Conservation (phyloP, 2,888 invertebrate species). For the Chalcosyrphus nemorum region DNA sequence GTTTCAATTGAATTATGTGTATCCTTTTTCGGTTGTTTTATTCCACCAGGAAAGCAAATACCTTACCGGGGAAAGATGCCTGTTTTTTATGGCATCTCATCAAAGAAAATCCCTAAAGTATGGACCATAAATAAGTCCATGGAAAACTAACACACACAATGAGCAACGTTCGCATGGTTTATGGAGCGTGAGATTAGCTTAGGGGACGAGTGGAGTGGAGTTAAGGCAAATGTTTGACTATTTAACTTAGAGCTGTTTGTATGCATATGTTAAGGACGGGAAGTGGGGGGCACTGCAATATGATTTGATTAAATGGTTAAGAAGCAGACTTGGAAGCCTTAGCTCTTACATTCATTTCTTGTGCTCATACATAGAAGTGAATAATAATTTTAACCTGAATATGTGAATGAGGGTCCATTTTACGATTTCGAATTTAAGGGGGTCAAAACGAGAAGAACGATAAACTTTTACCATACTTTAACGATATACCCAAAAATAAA, state of each 20-base stretch:
- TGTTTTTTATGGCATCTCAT: slow-evolving; percentile 41
- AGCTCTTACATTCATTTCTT: neutral
- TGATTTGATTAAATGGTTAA: slow-evolving; percentile 16
- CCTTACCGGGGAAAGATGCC: neutral
- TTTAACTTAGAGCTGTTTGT: slow-evolving; percentile 25
- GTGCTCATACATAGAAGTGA: neutral
- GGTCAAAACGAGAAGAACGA: neutral
- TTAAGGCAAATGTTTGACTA: slow-evolving; percentile 1
- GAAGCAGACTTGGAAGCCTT: neutral
- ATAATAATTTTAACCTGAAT: neutral
- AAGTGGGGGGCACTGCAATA: neutral
- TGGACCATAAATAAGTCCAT: slow-evolving; percentile 47
- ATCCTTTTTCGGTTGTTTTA: slow-evolving; percentile 25
- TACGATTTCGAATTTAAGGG: neutral
- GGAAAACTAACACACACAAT: slow-evolving; percentile 42
- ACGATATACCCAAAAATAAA: neutral
- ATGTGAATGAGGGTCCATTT: neutral
- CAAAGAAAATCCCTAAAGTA: slow-evolving; percentile 49
- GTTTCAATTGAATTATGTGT: slow-evolving; percentile 41
- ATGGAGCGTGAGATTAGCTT: slow-evolving; percentile 49
- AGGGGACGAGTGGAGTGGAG: slow-evolving; percentile 8
- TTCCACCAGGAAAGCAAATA: slow-evolving; percentile 6
- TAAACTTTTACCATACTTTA: neutral
- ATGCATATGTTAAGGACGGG: slow-evolving; percentile 1
- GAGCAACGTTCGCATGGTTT: slow-evolving; percentile 27